Evolutionary conservation across 2,113 vertebrate genomes (phyloP).

Genomic region (Zosterops hypoxanthus): DNA sequence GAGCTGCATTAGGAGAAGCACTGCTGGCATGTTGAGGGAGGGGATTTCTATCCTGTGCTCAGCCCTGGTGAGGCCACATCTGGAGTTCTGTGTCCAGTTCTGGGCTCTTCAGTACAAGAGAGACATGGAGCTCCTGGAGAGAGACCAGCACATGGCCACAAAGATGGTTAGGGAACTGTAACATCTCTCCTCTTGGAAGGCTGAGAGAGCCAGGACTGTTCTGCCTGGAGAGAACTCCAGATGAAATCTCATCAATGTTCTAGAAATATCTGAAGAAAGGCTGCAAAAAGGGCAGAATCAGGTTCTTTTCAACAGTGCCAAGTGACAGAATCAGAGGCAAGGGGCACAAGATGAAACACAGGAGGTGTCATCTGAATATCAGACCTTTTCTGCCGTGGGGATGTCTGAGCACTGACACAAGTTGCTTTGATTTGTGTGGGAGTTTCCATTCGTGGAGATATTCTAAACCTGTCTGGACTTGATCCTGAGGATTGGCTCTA

Average conservation of each 20-base stretch:
- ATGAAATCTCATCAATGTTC: not conserved
- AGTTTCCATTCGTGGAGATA: not conserved
- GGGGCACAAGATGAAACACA: not conserved
- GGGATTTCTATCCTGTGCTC: not conserved
- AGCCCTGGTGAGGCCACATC: not conserved
- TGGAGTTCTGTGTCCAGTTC: not conserved
- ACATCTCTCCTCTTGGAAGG: not conserved
- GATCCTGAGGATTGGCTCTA: too few species aligned
- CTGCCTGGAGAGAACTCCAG: not conserved
- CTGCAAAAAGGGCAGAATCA: not conserved
- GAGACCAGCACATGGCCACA: not conserved
- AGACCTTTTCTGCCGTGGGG: not conserved
- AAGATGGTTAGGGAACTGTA: not conserved
- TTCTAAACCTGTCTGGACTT: not conserved
- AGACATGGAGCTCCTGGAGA: not conserved
- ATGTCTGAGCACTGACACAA: not conserved
- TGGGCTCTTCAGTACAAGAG: not conserved
- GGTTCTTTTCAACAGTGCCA: not conserved
- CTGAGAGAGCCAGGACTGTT: not conserved
- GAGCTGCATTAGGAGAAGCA: not conserved
- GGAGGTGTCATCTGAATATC: not conserved
- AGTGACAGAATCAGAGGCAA: not conserved
- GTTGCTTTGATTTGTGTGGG: not conserved
- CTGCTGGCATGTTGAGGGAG: not conserved
- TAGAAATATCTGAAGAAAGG: not conserved